Base-by-base conservation (phyloP, 2,113 vertebrate genomes). In the Upupa epops region DNA sequence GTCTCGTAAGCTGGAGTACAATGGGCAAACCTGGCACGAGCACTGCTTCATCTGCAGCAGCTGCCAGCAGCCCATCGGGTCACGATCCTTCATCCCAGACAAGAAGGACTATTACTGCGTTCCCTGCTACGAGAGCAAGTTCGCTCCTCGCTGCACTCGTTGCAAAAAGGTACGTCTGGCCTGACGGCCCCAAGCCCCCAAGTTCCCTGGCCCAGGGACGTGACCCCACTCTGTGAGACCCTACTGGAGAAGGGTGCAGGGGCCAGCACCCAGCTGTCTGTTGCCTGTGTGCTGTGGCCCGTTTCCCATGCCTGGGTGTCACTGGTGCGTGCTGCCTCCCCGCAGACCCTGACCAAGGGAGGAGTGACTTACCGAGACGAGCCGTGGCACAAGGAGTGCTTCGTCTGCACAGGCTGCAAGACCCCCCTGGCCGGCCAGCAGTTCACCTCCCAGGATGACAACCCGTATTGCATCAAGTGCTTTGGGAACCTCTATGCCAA, bases 321-420 rank as follows among this genome's bases (percentile, higher is more conserved):
- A 77, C 32, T 19, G 11, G 4, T 7, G 5, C 5, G 28, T 2
- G 17, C 46, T 60, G 42, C 96, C 60, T 85, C 74, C 59, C 88
- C 13, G 3, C 97, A 99, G 99, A 98, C 98, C 71, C 98, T 99
- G 98, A 98, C 98, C 73, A 99, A 99, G 98, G 99, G 99, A 29
- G 99, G 99, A 6, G 99, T 99, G 97, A 99, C 99, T 56, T 99
- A 99, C 95, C 98, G 99, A 40, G 99, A 99, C 4, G 99, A 99
- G 97, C 99, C 99, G 1, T 99, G 99, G 98, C 99, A 99, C 96
- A 99, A 99, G 96, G 99, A 99, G 97, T 99, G 99, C 96, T 99
- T 99, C 66, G 98, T 99, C 94, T 99, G 99, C 97, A 98, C 98
- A 1, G 98, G 98, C 96, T 99, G 99, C 97, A 98, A 98, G 97